Evolutionary conservation across 2,888 invertebrate species (phyloP), one percentile per base, ranked within the genome.

Genomic region (Peribatodes rhomboidaria): DNA sequence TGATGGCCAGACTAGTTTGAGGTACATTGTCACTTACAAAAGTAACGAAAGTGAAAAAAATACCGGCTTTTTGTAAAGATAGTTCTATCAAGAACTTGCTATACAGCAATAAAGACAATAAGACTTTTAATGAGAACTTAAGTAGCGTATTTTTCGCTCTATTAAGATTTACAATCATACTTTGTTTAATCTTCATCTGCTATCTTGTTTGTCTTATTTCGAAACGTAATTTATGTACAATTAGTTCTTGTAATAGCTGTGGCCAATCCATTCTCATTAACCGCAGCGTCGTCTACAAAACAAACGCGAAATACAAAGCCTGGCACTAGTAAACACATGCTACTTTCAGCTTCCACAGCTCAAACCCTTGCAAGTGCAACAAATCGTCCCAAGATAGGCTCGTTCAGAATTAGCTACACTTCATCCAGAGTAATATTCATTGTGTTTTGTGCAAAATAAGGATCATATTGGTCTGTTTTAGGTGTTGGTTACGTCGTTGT

Each of bases 341-440:
- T 71, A 77, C 76, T 80, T 81, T 79, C 74, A 74, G 77, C 78
- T 67, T 67, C 75, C 69, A 67, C 76, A 75, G 41, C 44, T 22
- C 35, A 54, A 73, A 71, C 76, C 66, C 70, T 72, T 75, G 76
- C 74, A 80, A 83, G 71, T 79, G 78, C 76, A 79, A 73, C 79
- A 78, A 80, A 81, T 81, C 76, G 78, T 75, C 62, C 61, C 66
- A 70, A 70, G 60, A 56, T 65, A 70, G 66, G 56, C 63, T 73
- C 49, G 54, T 68, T 35, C 65, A 59, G 54, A 67, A 54, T 42
- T 35, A 37, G 56, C 59, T 62, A 39, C 41, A 39, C 7, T 44
- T 57, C 59, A 27, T 42, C 10, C 39, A 54, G 14, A 52, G 18
- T n/a, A 70, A 70, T 69, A 41, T 16, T 27, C 55, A 62, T 70